Evolutionary conservation across 2,113 vertebrate species (phyloP).

Genomic region (Nansenia antarctica): DNA sequence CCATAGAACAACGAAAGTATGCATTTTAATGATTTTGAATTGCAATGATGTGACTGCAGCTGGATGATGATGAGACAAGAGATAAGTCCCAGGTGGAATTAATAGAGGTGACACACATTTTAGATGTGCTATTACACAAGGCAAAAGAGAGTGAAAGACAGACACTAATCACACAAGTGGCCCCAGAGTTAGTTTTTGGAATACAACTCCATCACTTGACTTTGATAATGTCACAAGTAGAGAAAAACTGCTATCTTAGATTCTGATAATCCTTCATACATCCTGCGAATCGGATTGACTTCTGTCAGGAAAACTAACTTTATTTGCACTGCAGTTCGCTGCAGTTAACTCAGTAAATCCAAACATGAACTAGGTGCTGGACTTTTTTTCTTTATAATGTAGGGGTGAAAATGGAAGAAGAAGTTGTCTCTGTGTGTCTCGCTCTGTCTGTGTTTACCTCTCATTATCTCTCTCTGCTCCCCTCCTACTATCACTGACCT

Average conservation of each 20-base stretch:
- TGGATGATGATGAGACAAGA: slow-evolving; percentile 8
- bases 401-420: not conserved
- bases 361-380: not conserved
- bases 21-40: slow-evolving; percentile 18
- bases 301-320: not conserved
- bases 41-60: not conserved
- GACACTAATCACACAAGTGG: not conserved
- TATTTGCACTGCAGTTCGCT: not conserved
- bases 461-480: too few species aligned
- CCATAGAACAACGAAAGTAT: not conserved
- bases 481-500: too few species aligned
- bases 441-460: not conserved
- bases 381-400: not conserved
- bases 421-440: not conserved
- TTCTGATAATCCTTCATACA: not conserved
- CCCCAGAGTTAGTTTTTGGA: not conserved
- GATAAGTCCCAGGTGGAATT: slow-evolving; percentile 12
- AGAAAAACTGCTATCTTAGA: not conserved
- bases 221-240: slow-evolving; percentile 26
- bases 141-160: not conserved
- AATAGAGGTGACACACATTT: not conserved
- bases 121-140: not conserved
- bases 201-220: slow-evolving; percentile 17
- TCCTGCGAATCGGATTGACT: not conserved
- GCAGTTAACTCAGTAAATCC: not conserved